Conservation (phyloP, 2,797 vertebrate species). For the Sparus aurata region DNA sequence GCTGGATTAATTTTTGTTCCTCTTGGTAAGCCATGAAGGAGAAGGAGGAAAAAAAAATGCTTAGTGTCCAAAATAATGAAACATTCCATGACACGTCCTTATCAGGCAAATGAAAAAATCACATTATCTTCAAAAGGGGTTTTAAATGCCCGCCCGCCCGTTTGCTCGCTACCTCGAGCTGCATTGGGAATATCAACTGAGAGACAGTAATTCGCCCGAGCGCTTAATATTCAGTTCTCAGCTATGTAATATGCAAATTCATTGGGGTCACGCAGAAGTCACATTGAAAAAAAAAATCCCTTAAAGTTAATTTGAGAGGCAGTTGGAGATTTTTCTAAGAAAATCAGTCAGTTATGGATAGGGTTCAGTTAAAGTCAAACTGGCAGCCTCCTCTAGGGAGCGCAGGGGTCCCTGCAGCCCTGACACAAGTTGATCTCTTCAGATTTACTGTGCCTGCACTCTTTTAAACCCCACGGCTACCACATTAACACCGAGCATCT, state of each 20-base stretch:
- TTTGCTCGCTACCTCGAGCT: constrained; percentile 79
- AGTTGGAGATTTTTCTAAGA: constrained; percentile 76
- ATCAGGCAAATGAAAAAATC: constrained; percentile 86
- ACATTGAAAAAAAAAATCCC: constrained; percentile 71
- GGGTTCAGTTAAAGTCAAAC: constrained; percentile 77
- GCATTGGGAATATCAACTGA: constrained; percentile 80
- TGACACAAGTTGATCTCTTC: constrained; percentile 75
- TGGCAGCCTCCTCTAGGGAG: constrained; percentile 61
- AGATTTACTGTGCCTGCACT: constrained; percentile 65
- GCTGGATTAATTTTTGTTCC: constrained; percentile 82
- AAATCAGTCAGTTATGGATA: constrained; percentile 78
- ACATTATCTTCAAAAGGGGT: constrained; percentile 86
- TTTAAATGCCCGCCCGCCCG: constrained; percentile 80
- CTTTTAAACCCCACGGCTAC: constrained; percentile 65
- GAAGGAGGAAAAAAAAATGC: constrained; percentile 68
- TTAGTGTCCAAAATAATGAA: constrained; percentile 87
- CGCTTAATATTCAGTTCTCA: constrained; percentile 86
- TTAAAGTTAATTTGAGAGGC: constrained; percentile 82
- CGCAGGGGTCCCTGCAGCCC: constrained; percentile 65
- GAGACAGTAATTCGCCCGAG: constrained; percentile 83
- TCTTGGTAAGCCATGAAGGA: constrained; percentile 72
- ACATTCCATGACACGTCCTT: constrained; percentile 84
- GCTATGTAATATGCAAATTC: constrained; percentile 87
- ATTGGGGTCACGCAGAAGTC: constrained; percentile 84
- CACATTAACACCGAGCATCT: constrained; percentile 71